phyloP scores from a whole-genome alignment of 2,888 invertebrate species.

The Ormia ochracea region DNA sequence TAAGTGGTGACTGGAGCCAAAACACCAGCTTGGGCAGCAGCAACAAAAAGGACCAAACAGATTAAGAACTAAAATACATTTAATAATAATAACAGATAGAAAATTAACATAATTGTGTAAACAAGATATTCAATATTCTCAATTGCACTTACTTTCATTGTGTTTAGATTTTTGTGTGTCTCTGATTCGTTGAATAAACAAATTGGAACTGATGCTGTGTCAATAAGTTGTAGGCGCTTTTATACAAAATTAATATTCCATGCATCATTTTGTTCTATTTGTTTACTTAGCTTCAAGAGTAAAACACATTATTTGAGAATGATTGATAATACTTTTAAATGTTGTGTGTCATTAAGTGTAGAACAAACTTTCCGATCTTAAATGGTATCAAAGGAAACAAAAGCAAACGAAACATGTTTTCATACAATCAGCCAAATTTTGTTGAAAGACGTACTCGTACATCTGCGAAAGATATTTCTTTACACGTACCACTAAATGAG shows the following conservation, averaged over 20 bases:
- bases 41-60: slow-evolving; percentile 70
- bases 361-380: not conserved
- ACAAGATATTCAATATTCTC: not conserved
- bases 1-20: slow-evolving; percentile 62
- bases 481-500: slow-evolving; percentile 36
- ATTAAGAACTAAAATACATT: slow-evolving; percentile 67
- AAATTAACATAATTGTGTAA: not conserved
- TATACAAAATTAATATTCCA: slow-evolving; percentile 39
- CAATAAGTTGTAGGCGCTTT: not conserved
- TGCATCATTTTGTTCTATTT: not conserved
- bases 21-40: slow-evolving; percentile 70
- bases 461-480: too few relatives aligned
- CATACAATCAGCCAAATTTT: not conserved
- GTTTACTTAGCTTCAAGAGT: slow-evolving; percentile 1
- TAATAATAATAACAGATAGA: not conserved
- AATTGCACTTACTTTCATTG: slow-evolving; percentile 42
- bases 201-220: slow-evolving; percentile 36
- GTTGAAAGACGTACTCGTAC: slow-evolving; percentile 15
- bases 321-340: slow-evolving; percentile 19
- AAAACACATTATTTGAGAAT: not conserved
- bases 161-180: not conserved
- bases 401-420: slow-evolving; percentile 2
- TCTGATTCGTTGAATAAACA: slow-evolving; percentile 6
- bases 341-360: slow-evolving; percentile 24
- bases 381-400: not conserved